Conservation (phyloP, 2,113 vertebrate species). For the Piprites chloris region DNA sequence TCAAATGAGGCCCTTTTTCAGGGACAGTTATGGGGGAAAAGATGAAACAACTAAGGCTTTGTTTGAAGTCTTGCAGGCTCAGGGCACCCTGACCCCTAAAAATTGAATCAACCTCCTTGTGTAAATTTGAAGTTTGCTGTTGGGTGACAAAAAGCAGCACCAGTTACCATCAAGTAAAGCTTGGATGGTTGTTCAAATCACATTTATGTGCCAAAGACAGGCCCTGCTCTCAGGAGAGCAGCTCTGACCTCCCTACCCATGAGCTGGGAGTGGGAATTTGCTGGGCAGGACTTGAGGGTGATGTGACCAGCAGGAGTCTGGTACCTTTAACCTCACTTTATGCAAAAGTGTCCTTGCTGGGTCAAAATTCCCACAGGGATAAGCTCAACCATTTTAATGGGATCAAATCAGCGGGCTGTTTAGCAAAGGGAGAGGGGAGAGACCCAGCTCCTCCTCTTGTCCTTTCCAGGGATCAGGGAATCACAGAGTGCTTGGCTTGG, state of each 20-base stretch:
- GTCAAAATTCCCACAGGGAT: not conserved
- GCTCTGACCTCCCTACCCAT: not conserved
- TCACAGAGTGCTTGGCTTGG: not conserved
- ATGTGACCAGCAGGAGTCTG: not conserved
- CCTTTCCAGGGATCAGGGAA: not conserved
- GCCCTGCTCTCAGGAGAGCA: not conserved
- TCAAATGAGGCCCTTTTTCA: not conserved
- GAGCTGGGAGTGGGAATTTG: not conserved
- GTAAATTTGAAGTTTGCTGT: not conserved
- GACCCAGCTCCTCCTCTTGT: not conserved
- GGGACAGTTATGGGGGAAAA: not conserved
- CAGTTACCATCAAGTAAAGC: rapidly evolving
- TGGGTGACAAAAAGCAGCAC: not conserved
- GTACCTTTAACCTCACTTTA: not conserved
- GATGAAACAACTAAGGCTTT: not conserved
- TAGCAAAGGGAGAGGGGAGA: not conserved
- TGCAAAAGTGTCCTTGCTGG: not conserved
- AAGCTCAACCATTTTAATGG: not conserved
- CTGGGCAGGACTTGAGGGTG: not conserved
- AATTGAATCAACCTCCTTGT: not conserved
- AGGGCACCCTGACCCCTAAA: not conserved
- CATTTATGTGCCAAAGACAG: not conserved
- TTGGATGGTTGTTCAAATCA: not conserved
- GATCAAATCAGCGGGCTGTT: not conserved
- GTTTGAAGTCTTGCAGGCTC: not conserved